These are phyloP conservation scores for Trididemnum clinides DNA, from an alignment of 23 tunicate genomes.

Conservation along the genomic window DNA sequence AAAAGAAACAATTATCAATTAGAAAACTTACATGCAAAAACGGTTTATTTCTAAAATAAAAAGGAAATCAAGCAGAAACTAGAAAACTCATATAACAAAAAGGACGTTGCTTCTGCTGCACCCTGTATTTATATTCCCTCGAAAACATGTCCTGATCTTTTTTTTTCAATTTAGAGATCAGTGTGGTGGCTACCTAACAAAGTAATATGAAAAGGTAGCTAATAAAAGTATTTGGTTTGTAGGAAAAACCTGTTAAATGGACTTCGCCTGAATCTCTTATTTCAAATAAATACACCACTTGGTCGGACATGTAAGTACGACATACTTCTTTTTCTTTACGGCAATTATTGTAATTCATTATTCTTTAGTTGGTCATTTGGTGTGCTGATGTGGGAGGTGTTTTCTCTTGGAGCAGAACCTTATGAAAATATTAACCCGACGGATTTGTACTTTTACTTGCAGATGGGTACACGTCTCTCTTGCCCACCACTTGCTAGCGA, in stretches of 20 bases:
- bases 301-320: conserved; percentile 91
- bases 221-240: background rate
- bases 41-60: no score
- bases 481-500: conserved; percentile 29
- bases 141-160: no score
- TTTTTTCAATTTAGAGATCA: no score
- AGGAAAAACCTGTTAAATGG: conserved; percentile 86
- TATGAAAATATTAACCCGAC: conserved; percentile 26
- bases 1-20: no score
- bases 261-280: conserved; percentile 86
- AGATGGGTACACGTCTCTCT: conserved; percentile 31
- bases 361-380: conserved; percentile 77
- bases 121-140: no score
- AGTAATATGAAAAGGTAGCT: no score
- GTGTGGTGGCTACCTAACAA: no score
- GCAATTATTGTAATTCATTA: background rate
- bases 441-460: conserved; percentile 27
- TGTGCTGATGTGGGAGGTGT: conserved; percentile 68
- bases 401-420: conserved; percentile 68
- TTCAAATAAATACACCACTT: conserved; percentile 59
- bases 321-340: background rate
- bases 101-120: no score
- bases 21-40: no score
- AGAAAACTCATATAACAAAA: no score
- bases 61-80: no score